These are phyloP conservation scores for Siniperca scherzeri DNA, from an alignment of 2,797 vertebrate genomes.

Conservation along the genomic window DNA sequence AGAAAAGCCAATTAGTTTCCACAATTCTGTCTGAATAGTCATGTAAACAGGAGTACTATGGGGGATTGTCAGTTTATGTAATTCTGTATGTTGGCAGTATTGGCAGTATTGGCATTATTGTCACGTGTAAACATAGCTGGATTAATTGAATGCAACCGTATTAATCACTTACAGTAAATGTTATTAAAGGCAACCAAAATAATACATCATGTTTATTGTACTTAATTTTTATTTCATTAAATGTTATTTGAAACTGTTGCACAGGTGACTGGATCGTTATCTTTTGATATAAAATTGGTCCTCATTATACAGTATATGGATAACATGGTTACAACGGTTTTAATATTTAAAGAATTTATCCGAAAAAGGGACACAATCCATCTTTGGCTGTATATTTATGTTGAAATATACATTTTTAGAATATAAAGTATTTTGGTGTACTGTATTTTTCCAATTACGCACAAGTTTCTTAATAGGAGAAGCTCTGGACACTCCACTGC, in stretches of 20 bases:
- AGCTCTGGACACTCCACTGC: not conserved
- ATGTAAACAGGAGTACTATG: slow-evolving; percentile 48
- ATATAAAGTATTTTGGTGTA: not conserved
- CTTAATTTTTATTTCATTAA: not conserved
- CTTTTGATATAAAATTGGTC: not conserved
- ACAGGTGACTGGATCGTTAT: not conserved
- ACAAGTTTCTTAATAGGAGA: not conserved
- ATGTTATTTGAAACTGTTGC: not conserved
- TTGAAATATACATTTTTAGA: not conserved
- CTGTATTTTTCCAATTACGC: not conserved
- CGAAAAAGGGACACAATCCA: not conserved
- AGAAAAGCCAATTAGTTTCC: slow-evolving; percentile 43
- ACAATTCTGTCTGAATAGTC: slow-evolving; percentile 29
- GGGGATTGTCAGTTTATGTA: slow-evolving; percentile 39
- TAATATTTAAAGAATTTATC: not conserved
- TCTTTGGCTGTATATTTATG: not conserved
- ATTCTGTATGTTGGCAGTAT: slow-evolving; percentile 35
- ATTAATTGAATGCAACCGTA: slow-evolving; percentile 11
- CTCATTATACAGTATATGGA: not conserved
- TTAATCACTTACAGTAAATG: not conserved
- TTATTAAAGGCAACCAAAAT: not conserved
- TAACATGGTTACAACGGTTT: not conserved
- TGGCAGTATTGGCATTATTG: slow-evolving; percentile 12
- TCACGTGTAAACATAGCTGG: slow-evolving; percentile 10
- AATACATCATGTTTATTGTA: not conserved